These are phyloP conservation scores for Lepeophtheirus salmonis DNA, from an alignment of 1,140 invertebrate species.

Conservation along the genomic window DNA sequence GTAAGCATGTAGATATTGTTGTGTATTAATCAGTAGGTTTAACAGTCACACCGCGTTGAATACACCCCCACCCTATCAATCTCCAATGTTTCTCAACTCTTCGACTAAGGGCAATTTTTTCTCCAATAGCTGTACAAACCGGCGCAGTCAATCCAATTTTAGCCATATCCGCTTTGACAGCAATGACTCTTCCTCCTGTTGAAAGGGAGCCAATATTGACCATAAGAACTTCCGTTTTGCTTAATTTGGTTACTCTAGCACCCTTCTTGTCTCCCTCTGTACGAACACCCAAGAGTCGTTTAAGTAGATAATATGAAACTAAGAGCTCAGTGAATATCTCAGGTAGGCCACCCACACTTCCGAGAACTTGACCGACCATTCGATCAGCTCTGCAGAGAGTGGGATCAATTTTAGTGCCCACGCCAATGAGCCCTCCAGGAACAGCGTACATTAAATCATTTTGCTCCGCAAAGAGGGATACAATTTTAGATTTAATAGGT, in stretches of 20 bases:
- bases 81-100: conserved; percentile 99
- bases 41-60: conserved; percentile 73
- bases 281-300: conserved; percentile 83
- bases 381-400: conserved; percentile 92
- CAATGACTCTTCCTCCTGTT: conserved; percentile 85
- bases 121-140: conserved; percentile 93
- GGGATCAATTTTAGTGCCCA: conserved; percentile 55
- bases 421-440: conserved; percentile 86
- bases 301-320: conserved; percentile 90
- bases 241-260: conserved; percentile 71
- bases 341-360: conserved; percentile 86
- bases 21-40: conserved; percentile 39
- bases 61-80: conserved; percentile 92
- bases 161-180: conserved; percentile 89
- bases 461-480: conserved; percentile 95
- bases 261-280: conserved; percentile 98
- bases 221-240: conserved; percentile 73
- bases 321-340: conserved; percentile 96
- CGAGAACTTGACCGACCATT: conserved; percentile 91
- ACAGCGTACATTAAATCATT: conserved; percentile 97
- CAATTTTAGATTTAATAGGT: conserved; percentile 89
- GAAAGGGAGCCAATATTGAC: conserved; percentile 98
- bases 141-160: conserved; percentile 93
- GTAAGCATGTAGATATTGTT: too few species aligned
- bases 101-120: conserved; percentile 93